phyloP scores from a whole-genome alignment of 2,113 vertebrate species.

The Planiliza haematocheilus region DNA sequence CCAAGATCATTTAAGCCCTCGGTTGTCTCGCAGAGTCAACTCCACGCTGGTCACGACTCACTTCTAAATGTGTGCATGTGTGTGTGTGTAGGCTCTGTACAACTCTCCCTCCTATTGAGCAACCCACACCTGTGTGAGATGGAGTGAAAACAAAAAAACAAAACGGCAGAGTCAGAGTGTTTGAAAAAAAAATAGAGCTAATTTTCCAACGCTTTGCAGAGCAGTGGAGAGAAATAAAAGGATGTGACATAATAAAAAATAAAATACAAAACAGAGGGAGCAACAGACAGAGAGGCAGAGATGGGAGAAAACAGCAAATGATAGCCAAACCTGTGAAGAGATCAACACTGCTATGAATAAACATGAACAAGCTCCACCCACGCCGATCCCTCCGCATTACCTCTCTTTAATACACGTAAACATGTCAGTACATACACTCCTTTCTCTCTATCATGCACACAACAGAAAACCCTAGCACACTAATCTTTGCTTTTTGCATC shows the following conservation, averaged over 20 bases:
- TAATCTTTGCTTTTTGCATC: neutral
- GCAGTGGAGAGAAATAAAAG: slow-evolving; percentile 10
- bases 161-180: slow-evolving; percentile 12
- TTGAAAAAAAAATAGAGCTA: neutral
- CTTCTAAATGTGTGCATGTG: slow-evolving; percentile 13
- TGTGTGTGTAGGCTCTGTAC: slow-evolving; percentile 38
- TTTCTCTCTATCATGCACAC: neutral
- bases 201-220: slow-evolving; percentile 2
- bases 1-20: slow-evolving; percentile 1
- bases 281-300: slow-evolving; percentile 8
- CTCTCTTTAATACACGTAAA: slow-evolving; percentile 50
- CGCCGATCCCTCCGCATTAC: slow-evolving; percentile 53
- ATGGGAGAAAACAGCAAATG: slow-evolving; percentile 44
- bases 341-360: slow-evolving; percentile 74
- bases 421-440: slow-evolving; percentile 12
- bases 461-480: neutral
- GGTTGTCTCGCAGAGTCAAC: slow-evolving; percentile 23
- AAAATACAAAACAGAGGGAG: slow-evolving; percentile 15
- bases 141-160: slow-evolving; percentile 21
- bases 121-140: slow-evolving; percentile 42
- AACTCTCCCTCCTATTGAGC: slow-evolving; percentile 25
- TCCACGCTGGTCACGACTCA: slow-evolving; percentile 60
- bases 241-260: slow-evolving; percentile 17
- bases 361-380: slow-evolving; percentile 72
- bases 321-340: slow-evolving; percentile 64